Base-by-base conservation (phyloP, 2,797 vertebrate genomes). In the Muraenolepis orangiensis region DNA sequence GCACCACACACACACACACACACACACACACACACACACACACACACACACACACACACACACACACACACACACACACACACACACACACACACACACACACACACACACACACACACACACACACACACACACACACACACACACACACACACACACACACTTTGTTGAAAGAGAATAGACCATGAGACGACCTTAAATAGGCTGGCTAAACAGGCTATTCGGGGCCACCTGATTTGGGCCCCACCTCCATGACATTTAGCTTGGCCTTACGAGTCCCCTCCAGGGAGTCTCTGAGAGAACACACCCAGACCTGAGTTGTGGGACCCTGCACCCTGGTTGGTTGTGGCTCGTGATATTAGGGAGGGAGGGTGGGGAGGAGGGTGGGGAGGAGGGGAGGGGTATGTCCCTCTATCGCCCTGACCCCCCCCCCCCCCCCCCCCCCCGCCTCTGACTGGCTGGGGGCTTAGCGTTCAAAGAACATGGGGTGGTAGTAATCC, bases 381-480 rank as follows among this genome's bases (percentile, higher is more conserved):
- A n/a, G 64, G 23, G 64, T 3, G 64, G 64, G 38, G n/a, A 23
- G 80, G 69, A 66, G 81, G 81, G 69, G 77, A 80, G 78, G 84
- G 79, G 51, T 20, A 71, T 74, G 80, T 85, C 83, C 84, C 87
- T 78, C 86, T 85, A 86, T 91, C 87, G 81, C 83, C 76, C 78
- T 83, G 84, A 88, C 83, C 87, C 83, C 87, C 82, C n/a, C n/a
- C n/a, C n/a, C n/a, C n/a, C n/a, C n/a, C n/a, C n/a, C n/a, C n/a
- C n/a, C n/a, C n/a, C n/a, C n/a, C n/a, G n/a, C n/a, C 75, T 85
- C 88, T 79, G 14, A 88, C 83, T 73, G 88, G 78, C 18, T 23
- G 73, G 80, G 80, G 84, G 85, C 79, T 88, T 85, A 83, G 81
- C 86, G 83, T 88, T 90, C 84, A 88, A 87, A 90, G 87, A 84